A percentile compares a stretch with the other conserved stretches of the same genome.
These are phyloP conservation scores for Hydrozoanthus gracilis DNA, from an alignment of 92 coral and sea anemone genomes.

Conservation along the genomic window DNA sequence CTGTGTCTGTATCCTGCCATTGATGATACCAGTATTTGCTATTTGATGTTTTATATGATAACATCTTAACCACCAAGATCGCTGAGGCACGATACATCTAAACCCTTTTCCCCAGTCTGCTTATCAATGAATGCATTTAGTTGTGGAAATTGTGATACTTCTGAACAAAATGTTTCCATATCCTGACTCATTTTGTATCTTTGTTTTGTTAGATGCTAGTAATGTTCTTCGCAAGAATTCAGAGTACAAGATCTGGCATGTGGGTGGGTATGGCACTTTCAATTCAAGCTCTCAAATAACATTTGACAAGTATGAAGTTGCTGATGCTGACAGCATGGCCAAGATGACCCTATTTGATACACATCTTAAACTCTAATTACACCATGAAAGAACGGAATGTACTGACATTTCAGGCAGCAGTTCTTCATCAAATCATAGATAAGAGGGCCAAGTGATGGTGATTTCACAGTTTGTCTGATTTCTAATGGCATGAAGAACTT, in stretches of 20 bases:
- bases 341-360: too few species aligned
- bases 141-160: too few species aligned
- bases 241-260: too few species aligned
- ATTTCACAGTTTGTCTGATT: constrained; percentile 36
- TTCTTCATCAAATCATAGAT: background rate
- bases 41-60: constrained; percentile 35
- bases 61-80: constrained; percentile 51
- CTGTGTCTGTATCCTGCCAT: constrained; percentile 16
- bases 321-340: too few species aligned
- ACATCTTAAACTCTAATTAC: too few species aligned
- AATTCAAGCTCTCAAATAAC: background rate
- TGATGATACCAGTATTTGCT: constrained; percentile 50
- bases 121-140: too few species aligned
- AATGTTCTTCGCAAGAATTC: too few species aligned
- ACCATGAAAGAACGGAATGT: too few species aligned
- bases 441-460: constrained; percentile 29
- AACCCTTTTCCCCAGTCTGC: too few species aligned
- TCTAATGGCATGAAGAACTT: background rate
- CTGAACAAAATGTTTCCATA: too few species aligned
- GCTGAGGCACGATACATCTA: constrained; percentile 30
- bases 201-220: background rate
- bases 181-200: background rate
- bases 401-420: too few species aligned
- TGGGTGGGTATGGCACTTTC: background rate
- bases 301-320: background rate